Evolutionary conservation across 2,888 invertebrate species (phyloP).

Genomic region (Nesidiocoris tenuis): DNA sequence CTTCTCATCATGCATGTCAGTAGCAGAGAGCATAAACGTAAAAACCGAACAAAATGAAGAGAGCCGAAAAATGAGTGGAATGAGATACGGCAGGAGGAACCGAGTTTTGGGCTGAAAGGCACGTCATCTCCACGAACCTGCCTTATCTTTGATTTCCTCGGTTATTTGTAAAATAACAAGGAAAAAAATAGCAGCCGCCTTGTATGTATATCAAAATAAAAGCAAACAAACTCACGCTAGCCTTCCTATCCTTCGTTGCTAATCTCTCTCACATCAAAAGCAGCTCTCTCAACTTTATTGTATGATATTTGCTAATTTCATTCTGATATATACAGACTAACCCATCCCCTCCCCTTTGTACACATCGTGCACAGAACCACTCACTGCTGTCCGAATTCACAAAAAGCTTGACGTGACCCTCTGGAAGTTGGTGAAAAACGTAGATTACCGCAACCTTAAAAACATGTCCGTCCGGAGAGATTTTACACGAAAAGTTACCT

Average conservation of each 20-base stretch:
- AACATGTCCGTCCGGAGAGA: not conserved
- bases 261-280: slow-evolving; percentile 24
- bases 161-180: slow-evolving; percentile 15
- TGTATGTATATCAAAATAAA: not conserved
- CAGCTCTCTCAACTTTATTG: slow-evolving; percentile 42
- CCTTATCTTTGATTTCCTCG: slow-evolving; percentile 41
- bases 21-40: not conserved
- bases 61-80: not conserved
- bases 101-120: slow-evolving; percentile 16
- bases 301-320: slow-evolving; percentile 39
- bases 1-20: too few relatives aligned
- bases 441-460: not conserved
- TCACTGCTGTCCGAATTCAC: not conserved
- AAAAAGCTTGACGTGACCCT: not conserved
- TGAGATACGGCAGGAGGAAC: not conserved
- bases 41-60: not conserved
- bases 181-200: not conserved
- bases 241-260: not conserved
- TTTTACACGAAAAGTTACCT: not conserved
- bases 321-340: slow-evolving; percentile 26
- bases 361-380: too few relatives aligned
- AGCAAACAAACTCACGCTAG: not conserved
- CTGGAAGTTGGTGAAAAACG: not conserved
- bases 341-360: too few relatives aligned
- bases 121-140: slow-evolving; percentile 41